Evolutionary conservation across 2,888 invertebrate genomes (phyloP).

Genomic region (Lasiommata megera): DNA sequence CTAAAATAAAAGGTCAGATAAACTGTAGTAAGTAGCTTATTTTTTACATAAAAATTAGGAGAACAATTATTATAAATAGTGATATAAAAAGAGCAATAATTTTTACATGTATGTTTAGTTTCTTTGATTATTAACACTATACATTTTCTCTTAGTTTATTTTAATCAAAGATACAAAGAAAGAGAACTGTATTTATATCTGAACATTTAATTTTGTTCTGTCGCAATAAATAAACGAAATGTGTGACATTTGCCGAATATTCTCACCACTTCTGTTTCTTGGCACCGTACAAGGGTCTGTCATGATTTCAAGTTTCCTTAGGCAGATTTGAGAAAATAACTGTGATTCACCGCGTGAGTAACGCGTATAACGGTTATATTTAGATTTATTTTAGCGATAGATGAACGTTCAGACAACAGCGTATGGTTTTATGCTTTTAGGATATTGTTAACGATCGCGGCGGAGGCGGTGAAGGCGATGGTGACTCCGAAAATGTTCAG

Average conservation of each 20-base stretch:
- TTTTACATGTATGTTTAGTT: too few relatives aligned
- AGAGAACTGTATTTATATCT: too few relatives aligned
- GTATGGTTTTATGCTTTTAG: conserved; percentile 41
- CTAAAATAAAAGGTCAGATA: too few relatives aligned
- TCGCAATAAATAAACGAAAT: not conserved
- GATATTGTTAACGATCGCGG: conserved; percentile 73
- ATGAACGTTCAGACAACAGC: not conserved
- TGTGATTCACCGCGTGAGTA: conserved; percentile 23
- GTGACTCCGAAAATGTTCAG: conserved; percentile 56
- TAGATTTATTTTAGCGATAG: conserved; percentile 5
- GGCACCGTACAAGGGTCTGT: conserved; percentile 20
- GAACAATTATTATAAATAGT: too few relatives aligned
- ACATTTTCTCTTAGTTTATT: too few relatives aligned
- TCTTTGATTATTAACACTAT: too few relatives aligned
- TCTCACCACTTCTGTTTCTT: not conserved
- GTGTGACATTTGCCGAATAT: not conserved
- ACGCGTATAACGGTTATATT: conserved; percentile 11
- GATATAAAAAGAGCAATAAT: too few relatives aligned
- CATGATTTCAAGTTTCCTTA: conserved; percentile 24
- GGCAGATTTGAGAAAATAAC: conserved; percentile 24
- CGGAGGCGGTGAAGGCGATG: conserved; percentile 67
- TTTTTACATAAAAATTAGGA: too few relatives aligned
- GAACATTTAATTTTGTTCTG: not conserved
- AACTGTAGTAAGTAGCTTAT: too few relatives aligned
- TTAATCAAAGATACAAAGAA: too few relatives aligned